These are phyloP conservation scores for Chelonus insularis DNA, from an alignment of 1,140 invertebrate species.

Conservation along the genomic window DNA sequence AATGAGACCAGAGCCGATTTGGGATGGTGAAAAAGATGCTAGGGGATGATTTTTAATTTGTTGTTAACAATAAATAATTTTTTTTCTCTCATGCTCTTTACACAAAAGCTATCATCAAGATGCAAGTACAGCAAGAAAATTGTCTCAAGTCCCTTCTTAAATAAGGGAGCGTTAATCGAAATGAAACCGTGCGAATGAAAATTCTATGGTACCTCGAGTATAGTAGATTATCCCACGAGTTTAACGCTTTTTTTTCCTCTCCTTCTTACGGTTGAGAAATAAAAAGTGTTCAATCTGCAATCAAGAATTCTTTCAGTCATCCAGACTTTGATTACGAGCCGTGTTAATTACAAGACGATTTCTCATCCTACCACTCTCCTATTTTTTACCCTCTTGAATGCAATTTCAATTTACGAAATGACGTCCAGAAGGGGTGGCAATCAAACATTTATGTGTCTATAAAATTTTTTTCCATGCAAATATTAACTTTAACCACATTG, in stretches of 20 bases:
- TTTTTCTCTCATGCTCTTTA: too few relatives aligned
- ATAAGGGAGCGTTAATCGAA: slow-evolving; percentile 46
- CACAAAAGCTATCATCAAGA: too few relatives aligned
- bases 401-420: slow-evolving; percentile 29
- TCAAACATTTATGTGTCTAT: too few relatives aligned
- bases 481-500: too few relatives aligned
- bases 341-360: slow-evolving; percentile 28
- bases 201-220: slow-evolving; percentile 36
- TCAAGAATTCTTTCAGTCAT: slow-evolving; percentile 28
- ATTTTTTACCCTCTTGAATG: slow-evolving; percentile 16
- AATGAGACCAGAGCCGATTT: too few relatives aligned
- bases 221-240: slow-evolving; percentile 32
- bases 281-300: slow-evolving; percentile 29
- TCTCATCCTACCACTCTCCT: background rate
- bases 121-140: too few relatives aligned
- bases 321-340: slow-evolving; percentile 5
- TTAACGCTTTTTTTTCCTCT: slow-evolving; percentile 22
- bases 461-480: too few relatives aligned
- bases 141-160: too few relatives aligned
- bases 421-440: background rate
- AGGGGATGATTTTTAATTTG: too few relatives aligned
- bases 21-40: too few relatives aligned
- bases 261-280: slow-evolving; percentile 18
- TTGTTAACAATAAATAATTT: too few relatives aligned
- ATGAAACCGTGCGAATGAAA: slow-evolving; percentile 52